A percentile compares a stretch with the other conserved stretches of the same genome.
phyloP scores from a whole-genome alignment of 2,113 vertebrate species.

The Grallaria varia region DNA sequence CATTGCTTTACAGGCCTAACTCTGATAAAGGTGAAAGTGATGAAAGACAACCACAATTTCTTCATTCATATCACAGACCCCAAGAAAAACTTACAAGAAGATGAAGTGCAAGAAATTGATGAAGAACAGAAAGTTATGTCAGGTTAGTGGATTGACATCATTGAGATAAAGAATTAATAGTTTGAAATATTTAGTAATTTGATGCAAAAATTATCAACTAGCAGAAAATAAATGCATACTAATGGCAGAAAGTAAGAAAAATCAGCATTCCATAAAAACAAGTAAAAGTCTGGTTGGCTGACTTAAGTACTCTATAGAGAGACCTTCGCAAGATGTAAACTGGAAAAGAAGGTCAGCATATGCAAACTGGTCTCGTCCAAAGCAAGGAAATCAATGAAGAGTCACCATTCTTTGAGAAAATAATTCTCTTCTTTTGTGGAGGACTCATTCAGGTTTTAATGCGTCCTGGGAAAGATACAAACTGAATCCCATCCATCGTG shows the following conservation, averaged over 20 bases:
- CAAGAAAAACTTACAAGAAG: slow-evolving; percentile 17
- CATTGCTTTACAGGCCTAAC: slow-evolving; percentile 74
- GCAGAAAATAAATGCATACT: not conserved
- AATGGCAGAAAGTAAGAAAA: not conserved
- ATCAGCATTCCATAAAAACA: not conserved
- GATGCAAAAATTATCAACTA: not conserved
- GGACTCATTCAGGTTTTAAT: not conserved
- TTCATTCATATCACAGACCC: slow-evolving; percentile 82
- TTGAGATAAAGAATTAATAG: not conserved
- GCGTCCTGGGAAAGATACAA: not conserved
- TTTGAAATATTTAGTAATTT: not conserved
- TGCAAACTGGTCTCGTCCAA: not conserved
- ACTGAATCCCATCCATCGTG: not conserved
- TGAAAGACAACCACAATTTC: slow-evolving; percentile 88
- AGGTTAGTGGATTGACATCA: slow-evolving; percentile 29
- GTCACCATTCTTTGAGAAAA: not conserved
- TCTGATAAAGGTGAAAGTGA: slow-evolving; percentile 82
- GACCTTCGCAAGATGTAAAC: not conserved
- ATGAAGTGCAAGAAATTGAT: not conserved
- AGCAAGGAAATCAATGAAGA: not conserved
- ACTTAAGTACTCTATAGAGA: not conserved
- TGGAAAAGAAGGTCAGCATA: not conserved
- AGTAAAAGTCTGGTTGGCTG: not conserved
- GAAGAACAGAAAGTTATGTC: slow-evolving; percentile 10
- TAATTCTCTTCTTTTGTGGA: not conserved